Conservation (phyloP, 2,888 invertebrate genomes). For the Mimumesa dahlbomi region DNA sequence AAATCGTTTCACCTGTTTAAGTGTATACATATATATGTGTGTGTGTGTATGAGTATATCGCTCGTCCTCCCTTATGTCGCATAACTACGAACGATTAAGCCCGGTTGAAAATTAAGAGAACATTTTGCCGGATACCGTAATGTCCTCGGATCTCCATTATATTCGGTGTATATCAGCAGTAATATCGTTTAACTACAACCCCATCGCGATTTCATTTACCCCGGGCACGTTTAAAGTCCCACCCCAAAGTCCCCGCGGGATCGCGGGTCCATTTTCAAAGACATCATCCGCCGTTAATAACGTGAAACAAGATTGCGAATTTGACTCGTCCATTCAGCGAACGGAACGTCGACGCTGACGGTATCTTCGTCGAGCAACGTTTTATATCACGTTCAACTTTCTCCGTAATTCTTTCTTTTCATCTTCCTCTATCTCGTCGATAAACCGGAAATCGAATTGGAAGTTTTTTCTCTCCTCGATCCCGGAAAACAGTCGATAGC, state of each 20-base stretch:
- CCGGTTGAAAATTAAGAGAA: constrained; percentile 46
- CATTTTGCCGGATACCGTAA: constrained; percentile 40
- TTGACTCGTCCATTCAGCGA: no score
- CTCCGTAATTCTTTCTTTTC: no score
- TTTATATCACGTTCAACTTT: no score
- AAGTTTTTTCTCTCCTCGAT: no score
- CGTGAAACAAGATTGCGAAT: constrained; percentile 31
- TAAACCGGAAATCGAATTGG: no score
- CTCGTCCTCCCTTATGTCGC: constrained; percentile 16
- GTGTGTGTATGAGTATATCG: no score
- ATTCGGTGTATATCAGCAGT: constrained; percentile 46
- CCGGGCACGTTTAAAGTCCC: constrained; percentile 41
- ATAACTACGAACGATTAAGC: constrained; percentile 51
- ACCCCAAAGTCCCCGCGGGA: constrained; percentile 26
- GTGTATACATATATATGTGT: no score
- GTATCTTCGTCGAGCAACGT: no score
- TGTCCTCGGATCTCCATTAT: constrained; percentile 47
- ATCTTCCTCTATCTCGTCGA: no score
- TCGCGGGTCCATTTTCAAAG: constrained; percentile 47
- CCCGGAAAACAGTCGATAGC: not conserved
- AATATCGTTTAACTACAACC: constrained; percentile 47
- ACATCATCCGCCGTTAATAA: constrained; percentile 34
- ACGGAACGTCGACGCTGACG: no score
- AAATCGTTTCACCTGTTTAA: constrained; percentile 12
- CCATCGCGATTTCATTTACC: constrained; percentile 52